Evolutionary conservation across 2,888 invertebrate species (phyloP), one percentile per base, ranked within the genome.

Genomic region (Hirtodrosophila cameraria): DNA sequence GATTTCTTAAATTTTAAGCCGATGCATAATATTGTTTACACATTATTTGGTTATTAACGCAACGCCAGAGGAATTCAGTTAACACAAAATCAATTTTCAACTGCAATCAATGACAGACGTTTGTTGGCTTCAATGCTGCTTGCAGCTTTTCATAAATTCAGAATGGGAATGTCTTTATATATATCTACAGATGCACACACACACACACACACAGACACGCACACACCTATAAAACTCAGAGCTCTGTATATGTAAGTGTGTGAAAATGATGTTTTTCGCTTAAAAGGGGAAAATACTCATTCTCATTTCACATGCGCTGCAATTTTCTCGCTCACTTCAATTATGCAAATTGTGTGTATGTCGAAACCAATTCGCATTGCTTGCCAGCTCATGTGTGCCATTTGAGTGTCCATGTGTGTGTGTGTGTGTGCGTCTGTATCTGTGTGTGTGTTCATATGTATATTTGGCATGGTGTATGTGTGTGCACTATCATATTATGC

Each of bases 241-340:
- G 11, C 8, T 25, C 3, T 52, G 35, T 27, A 12, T 35, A 23
- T 31, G 16, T 33, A n/a, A n/a, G 20, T 43, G 41, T 52, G 35
- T 46, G 59, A 59, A 65, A 63, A 69, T 72, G 46, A 59, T 79
- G 64, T 65, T 75, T 60, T 68, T 72, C 64, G 54, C 67, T 67
- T 55, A 68, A 75, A 67, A 31, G 50, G 53, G 61, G 65, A 67
- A 76, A 77, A 77, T 70, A 69, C 80, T 77, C 75, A 68, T 80
- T 83, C 80, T 77, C 75, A 68, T 80, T 83, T 75, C 75, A 83
- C 60, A 80, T 77, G 84, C 72, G 28, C 72, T 81, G 80, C 84
- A 83, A 72, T 83, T 75, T 71, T 80, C 84, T 66, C 77, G 75
- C 77, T 77, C 80, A 75, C 84, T 81, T 83, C 84, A 81, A 81